Evolutionary conservation across 2,888 invertebrate species (phyloP).

Genomic region (Drosophila silvestris): DNA sequence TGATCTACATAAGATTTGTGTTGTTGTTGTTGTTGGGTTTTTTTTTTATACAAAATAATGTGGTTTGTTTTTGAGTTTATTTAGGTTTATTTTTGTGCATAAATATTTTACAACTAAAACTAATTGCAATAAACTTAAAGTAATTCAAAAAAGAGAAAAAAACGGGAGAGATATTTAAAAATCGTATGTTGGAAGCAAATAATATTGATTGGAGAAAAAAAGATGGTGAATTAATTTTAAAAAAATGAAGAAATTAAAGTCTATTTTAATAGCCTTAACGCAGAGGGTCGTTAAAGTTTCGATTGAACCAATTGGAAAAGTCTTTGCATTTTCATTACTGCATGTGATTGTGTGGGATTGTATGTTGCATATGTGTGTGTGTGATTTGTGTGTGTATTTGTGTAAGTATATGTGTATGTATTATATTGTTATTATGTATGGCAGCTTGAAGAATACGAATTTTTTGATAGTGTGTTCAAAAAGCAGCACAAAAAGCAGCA

Average conservation of each 20-base stretch:
- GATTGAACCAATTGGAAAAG: constrained; percentile 66
- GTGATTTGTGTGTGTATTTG: constrained; percentile 8
- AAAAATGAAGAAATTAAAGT: constrained; percentile 7
- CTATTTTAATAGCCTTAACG: constrained; percentile 6
- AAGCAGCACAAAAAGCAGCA: constrained; percentile 45
- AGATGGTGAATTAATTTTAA: constrained; percentile 8
- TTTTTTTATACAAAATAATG: constrained; percentile 44
- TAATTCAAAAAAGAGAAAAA: constrained; percentile 45
- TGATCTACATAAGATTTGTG: constrained; percentile 16
- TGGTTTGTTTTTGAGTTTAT: constrained; percentile 61
- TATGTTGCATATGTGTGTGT: constrained; percentile 16
- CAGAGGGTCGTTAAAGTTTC: constrained; percentile 31
- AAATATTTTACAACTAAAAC: constrained; percentile 78
- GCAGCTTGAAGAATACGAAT: constrained; percentile 75
- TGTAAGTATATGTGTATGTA: constrained; percentile 30
- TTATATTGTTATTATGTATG: constrained; percentile 59
- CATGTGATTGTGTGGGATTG: constrained; percentile 35
- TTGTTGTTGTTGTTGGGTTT: constrained; percentile 16
- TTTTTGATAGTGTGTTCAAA: constrained; percentile 39
- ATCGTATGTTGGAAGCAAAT: constrained; percentile 50
- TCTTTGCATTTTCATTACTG: constrained; percentile 58
- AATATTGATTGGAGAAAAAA: constrained; percentile 9
- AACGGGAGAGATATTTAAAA: constrained; percentile 20
- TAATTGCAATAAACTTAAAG: constrained; percentile 69
- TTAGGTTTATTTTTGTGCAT: constrained; percentile 76